Percentiles rank a stretch among this genome's conserved stretches.
These are phyloP conservation scores for Cartodere bifasciata DNA, from an alignment of 2,888 invertebrate genomes.

Conservation along the genomic window DNA sequence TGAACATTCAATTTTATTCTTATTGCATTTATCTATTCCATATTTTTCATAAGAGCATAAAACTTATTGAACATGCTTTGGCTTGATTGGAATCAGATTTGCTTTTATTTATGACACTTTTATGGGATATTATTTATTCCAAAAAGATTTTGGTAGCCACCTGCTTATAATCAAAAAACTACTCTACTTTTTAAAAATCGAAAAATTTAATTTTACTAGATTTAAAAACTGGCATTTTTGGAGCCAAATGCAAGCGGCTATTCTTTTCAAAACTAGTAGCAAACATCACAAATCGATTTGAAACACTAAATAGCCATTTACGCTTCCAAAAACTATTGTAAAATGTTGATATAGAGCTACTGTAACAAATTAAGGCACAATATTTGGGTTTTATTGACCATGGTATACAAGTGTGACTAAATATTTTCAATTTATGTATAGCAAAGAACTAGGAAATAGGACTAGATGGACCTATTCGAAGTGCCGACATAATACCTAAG, in stretches of 20 bases:
- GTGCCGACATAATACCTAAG: constrained; percentile 21
- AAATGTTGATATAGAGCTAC: constrained; percentile 15
- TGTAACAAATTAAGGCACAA: constrained; percentile 18
- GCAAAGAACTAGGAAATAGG: constrained; percentile 6
- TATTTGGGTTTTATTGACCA: constrained; percentile 21
- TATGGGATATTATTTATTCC: no score
- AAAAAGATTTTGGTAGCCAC: no score
- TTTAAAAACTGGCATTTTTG: not conserved
- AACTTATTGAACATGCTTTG: constrained; percentile 5
- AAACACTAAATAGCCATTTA: not conserved
- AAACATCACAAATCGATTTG: not conserved
- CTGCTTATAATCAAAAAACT: no score
- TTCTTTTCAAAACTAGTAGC: not conserved
- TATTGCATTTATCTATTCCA: no score
- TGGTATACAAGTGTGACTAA: constrained; percentile 19
- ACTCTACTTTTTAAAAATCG: no score
- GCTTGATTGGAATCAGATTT: no score
- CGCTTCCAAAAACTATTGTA: not conserved
- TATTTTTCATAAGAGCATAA: constrained; percentile 5
- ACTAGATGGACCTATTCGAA: no score
- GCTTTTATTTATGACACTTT: no score
- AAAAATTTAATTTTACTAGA: not conserved
- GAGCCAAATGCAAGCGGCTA: not conserved
- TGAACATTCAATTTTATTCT: no score
- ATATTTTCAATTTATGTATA: constrained; percentile 13